These are phyloP conservation scores for Aradus depressus DNA, from an alignment of 2,888 invertebrate species.

Conservation along the genomic window DNA sequence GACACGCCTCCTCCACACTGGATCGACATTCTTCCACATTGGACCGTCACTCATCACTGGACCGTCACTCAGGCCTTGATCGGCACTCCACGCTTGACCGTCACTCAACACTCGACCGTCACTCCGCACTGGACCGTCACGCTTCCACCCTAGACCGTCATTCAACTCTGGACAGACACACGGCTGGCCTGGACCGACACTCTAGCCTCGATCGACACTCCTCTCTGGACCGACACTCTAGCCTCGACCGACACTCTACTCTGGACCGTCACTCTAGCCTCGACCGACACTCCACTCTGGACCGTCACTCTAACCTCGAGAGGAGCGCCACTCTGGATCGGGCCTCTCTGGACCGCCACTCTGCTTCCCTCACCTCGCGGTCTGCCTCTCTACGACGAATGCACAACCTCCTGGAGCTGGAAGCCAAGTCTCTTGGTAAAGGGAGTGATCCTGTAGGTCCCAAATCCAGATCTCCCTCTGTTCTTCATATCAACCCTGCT, in stretches of 20 bases:
- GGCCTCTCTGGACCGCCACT: conserved; percentile 20
- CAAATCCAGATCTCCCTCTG: conserved; percentile 19
- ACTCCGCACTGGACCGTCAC: conserved; percentile 33
- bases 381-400: conserved; percentile 71
- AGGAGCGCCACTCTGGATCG: conserved; percentile 20
- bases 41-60: conserved; percentile 36
- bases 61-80: conserved; percentile 29
- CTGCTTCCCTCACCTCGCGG: conserved; percentile 34
- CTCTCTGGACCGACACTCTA: conserved; percentile 33
- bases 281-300: conserved; percentile 19
- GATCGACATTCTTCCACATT: conserved; percentile 52
- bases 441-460: conserved; percentile 23
- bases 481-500: conserved; percentile 80
- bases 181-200: conserved; percentile 22
- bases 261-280: conserved; percentile 25
- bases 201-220: conserved; percentile 22
- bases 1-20: conserved; percentile 40
- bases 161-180: conserved; percentile 28
- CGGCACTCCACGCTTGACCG: conserved; percentile 23
- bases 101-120: conserved; percentile 22
- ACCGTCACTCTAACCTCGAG: conserved; percentile 15
- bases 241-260: conserved; percentile 18
- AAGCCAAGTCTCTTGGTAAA: conserved; percentile 36
- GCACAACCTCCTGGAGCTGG: conserved; percentile 66
- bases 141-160: conserved; percentile 27